Base-by-base conservation (phyloP, 64 coral and sea anemone species). In the Dendronephthya gigantea region DNA sequence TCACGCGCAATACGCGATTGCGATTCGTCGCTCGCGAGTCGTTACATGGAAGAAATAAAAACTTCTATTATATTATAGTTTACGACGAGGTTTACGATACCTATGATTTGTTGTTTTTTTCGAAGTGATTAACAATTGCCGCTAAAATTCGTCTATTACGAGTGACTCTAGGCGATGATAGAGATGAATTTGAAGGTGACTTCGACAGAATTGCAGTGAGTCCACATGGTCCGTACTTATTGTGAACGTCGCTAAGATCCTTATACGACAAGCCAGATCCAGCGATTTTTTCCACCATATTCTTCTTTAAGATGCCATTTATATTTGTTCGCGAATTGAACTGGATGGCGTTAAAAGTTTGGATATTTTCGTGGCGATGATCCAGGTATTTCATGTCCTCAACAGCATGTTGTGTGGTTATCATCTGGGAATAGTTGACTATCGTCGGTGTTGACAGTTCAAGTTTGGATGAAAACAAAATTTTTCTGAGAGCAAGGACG, bases 401-500 rank as follows among this genome's bases (percentile, higher is more conserved):
- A 19, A 39, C 47, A 12, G 87, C 91, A 36, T 88, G 47, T 23
- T 47, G 25, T 15, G 69, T 50, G 31, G 40, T 50, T 8, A 87
- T 33, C 34, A 66, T 13, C 10, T 38, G 28, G 0, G 28, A 72
- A 28, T 90, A 66, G 50, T 87, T 83, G 0, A 93, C 70, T 8
- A 84, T 47, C 4, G 59, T 30, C 86, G 34, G 32, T 34, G 49
- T 27, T 16, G 55, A 48, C 33, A 90, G 35, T 75, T 74, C n/a
- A 34, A 86, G 40, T 43, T 35, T 35, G 52, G 84, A 86, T 10
- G 47, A 83, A 55, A 93, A 90, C 13, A 93, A 43, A 28, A 87
- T 86, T 84, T 89, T 93, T 10, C 55, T 43, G 1, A 93, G 88
- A 19, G 82, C 88, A n/a, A 68, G n/a, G 35, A 85, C 87, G 69